Evolutionary conservation across 2,888 invertebrate species (phyloP), one percentile per base, ranked within the genome.

Genomic region (Cryptocephalus moraei): DNA sequence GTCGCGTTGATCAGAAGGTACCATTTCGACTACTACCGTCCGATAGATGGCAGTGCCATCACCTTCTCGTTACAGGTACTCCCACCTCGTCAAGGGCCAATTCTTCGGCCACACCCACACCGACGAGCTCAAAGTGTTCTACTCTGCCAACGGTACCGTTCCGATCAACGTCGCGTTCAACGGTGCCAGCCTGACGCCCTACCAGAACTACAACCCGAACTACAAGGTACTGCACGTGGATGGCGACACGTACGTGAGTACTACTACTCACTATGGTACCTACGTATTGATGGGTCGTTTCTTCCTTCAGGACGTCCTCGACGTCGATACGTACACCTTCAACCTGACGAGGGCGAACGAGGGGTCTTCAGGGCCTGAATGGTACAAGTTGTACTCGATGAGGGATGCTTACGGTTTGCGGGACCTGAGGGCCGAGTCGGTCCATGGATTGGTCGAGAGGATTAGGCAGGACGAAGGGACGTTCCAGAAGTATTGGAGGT

Each of bases 91-190:
- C 44, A 75, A 75, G 3, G 90, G 81, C 0, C 86, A 91, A 66
- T 91, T 91, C 66, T 88, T 84, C 61, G 92, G 90, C 0, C 91
- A 91, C 65, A 82, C 84, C 0, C 91, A 91, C 63, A 76, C 76
- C 1, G 90, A 91, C 59, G 83, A 85, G 63, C 77, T 87, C 57
- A 80, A 80, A 60, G 69, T 91, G 44, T 84, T 83, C 65, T 89
- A 86, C 63, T 75, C 75, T 51, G 61, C 72, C 1, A 36, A 52
- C 4, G 72, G 76, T 39, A 65, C 67, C 0, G 63, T 73, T 36
- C 76, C 89, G 0, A 75, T 79, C 9, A 81, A 77, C 51, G 75
- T 90, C 1, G 83, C 84, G 3, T 92, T 86, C 78, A 85, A 91
- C 46, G 86, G 83, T 1, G 91, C 91, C n/a, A 85, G 88, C 60